phyloP scores from a whole-genome alignment of 2,888 invertebrate genomes.

The Andricus quercusramuli region DNA sequence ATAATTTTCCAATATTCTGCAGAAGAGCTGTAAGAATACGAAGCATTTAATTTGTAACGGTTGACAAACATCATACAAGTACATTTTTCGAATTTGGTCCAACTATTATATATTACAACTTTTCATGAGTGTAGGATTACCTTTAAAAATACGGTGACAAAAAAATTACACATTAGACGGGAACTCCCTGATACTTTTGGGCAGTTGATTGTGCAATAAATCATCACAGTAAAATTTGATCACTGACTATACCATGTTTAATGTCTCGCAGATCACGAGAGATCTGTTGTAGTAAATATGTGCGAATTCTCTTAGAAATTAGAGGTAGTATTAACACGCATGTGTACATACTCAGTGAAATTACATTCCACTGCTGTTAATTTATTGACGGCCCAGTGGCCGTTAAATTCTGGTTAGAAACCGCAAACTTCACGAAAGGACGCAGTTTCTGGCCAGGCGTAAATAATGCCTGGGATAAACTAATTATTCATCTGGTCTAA shows the following conservation, averaged over 20 bases:
- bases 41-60: too few species aligned
- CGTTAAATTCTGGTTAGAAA: conserved; percentile 25
- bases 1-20: too few species aligned
- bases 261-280: not conserved
- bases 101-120: too few species aligned
- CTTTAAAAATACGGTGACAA: too few species aligned
- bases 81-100: too few species aligned
- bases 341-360: not conserved
- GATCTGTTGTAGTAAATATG: not conserved
- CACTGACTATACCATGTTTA: not conserved
- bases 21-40: too few species aligned
- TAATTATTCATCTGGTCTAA: conserved; percentile 28
- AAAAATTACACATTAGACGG: too few species aligned
- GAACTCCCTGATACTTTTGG: too few species aligned
- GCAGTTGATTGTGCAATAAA: not conserved
- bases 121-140: too few species aligned
- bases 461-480: conserved; percentile 27
- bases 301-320: not conserved
- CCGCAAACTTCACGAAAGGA: conserved; percentile 16
- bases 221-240: not conserved
- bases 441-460: conserved; percentile 12
- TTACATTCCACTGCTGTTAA: not conserved
- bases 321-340: not conserved
- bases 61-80: too few species aligned
- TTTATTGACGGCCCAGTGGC: conserved; percentile 21